Percentiles rank a stretch among this genome's conserved stretches.
These are phyloP conservation scores for Amphiprion percula DNA, from an alignment of 2,113 vertebrate genomes.

Conservation along the genomic window DNA sequence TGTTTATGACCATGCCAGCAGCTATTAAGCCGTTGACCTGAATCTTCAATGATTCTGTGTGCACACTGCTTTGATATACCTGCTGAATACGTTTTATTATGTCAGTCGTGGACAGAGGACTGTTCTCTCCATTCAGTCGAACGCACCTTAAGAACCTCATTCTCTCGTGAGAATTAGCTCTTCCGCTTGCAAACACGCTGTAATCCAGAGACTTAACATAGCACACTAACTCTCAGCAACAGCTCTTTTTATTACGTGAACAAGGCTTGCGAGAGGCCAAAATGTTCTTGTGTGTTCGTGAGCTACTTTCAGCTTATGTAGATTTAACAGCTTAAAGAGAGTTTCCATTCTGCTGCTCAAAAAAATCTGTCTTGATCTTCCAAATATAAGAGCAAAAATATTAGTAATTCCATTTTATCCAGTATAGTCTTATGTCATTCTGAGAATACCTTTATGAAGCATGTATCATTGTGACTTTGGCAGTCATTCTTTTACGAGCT, in stretches of 20 bases:
- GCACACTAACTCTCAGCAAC: not conserved
- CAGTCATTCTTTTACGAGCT: too few species aligned
- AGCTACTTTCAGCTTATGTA: slow-evolving; percentile 5
- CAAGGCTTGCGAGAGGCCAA: not conserved
- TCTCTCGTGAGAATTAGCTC: not conserved
- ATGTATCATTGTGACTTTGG: too few species aligned
- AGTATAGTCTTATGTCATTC: not conserved
- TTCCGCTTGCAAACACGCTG: not conserved
- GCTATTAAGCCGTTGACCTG: too few species aligned
- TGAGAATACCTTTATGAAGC: too few species aligned
- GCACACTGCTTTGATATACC: not conserved
- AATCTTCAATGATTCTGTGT: not conserved
- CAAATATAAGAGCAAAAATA: not conserved
- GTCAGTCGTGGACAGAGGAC: not conserved
- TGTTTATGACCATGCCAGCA: too few species aligned
- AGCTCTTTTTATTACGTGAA: slow-evolving; percentile 30
- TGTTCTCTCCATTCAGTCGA: not conserved
- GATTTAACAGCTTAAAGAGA: slow-evolving; percentile 15
- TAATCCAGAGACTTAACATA: slow-evolving; percentile 35
- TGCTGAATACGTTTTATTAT: not conserved
- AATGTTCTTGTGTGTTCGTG: not conserved
- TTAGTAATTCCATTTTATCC: not conserved
- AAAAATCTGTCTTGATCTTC: not conserved
- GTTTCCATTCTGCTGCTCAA: not conserved
- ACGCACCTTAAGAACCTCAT: not conserved